Conservation (phyloP, 30 jellyfish, hydroid and myxozoan species). For the Pseudorhiza aurosa region DNA sequence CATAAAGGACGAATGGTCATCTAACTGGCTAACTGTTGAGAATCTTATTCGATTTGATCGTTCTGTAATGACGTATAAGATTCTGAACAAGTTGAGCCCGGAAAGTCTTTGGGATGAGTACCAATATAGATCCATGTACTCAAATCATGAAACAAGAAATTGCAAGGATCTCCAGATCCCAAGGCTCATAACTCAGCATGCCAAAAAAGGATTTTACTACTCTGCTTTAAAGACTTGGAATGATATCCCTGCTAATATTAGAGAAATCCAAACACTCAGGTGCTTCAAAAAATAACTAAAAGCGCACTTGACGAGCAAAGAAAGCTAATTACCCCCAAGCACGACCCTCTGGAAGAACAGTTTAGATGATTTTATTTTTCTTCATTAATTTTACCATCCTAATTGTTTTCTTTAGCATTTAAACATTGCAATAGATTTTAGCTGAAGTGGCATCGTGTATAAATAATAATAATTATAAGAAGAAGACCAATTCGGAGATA, state of each 20-base stretch:
- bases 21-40: neutral
- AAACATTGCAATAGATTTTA: too few relatives aligned
- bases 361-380: too few relatives aligned
- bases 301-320: constrained; percentile 3
- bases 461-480: too few relatives aligned
- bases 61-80: neutral
- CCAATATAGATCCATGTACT: neutral
- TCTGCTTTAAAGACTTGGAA: neutral
- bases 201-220: neutral
- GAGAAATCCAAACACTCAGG: neutral
- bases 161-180: neutral
- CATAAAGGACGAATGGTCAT: neutral
- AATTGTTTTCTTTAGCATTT: too few relatives aligned
- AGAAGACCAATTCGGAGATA: too few relatives aligned
- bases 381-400: too few relatives aligned
- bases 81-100: neutral
- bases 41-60: neutral
- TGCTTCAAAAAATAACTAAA: neutral
- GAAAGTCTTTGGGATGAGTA: constrained; percentile 3
- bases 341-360: too few relatives aligned
- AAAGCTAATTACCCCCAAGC: neutral
- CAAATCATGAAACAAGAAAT: neutral
- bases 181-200: neutral
- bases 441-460: too few relatives aligned
- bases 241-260: neutral